These are phyloP conservation scores for Platichthys flesus DNA, from an alignment of 2,113 vertebrate genomes.

Conservation along the genomic window DNA sequence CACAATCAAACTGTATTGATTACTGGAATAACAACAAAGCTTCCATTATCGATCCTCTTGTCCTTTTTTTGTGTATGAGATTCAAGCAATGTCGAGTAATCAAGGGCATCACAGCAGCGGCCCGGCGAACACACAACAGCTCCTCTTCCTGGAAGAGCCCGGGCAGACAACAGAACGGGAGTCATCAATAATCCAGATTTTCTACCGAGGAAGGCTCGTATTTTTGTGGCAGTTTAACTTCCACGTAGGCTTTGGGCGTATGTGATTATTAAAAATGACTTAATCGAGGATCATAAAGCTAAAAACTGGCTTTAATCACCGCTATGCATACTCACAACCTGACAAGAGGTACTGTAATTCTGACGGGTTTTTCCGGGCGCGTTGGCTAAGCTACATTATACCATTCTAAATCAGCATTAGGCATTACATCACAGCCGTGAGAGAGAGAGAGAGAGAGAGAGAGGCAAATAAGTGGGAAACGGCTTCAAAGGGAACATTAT, in stretches of 20 bases:
- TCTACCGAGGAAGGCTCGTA: slow-evolving; percentile 11
- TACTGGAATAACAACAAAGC: slow-evolving; percentile 76
- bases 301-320: slow-evolving; percentile 37
- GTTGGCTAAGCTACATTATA: slow-evolving; percentile 51
- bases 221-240: slow-evolving; percentile 53
- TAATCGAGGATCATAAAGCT: slow-evolving; percentile 20
- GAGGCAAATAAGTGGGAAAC: slow-evolving; percentile 59
- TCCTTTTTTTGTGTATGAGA: slow-evolving; percentile 73
- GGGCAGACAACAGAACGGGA: slow-evolving; percentile 35
- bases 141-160: slow-evolving; percentile 53
- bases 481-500: slow-evolving; percentile 73
- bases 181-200: slow-evolving; percentile 62
- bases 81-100: slow-evolving; percentile 69
- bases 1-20: slow-evolving; percentile 71
- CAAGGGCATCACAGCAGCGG: slow-evolving; percentile 71
- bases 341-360: slow-evolving; percentile 34
- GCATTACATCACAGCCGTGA: slow-evolving; percentile 62
- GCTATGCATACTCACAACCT: not conserved
- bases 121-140: slow-evolving; percentile 38
- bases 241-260: slow-evolving; percentile 25
- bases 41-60: slow-evolving; percentile 75
- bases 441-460: slow-evolving; percentile 7
- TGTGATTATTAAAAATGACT: slow-evolving; percentile 47
- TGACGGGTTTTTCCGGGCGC: slow-evolving; percentile 40
- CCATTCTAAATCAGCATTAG: slow-evolving; percentile 54